Percentiles rank a stretch among this genome's conserved stretches.
Evolutionary conservation across 2,113 vertebrate species (phyloP).

Genomic region (Pseudorectes ferrugineus): DNA sequence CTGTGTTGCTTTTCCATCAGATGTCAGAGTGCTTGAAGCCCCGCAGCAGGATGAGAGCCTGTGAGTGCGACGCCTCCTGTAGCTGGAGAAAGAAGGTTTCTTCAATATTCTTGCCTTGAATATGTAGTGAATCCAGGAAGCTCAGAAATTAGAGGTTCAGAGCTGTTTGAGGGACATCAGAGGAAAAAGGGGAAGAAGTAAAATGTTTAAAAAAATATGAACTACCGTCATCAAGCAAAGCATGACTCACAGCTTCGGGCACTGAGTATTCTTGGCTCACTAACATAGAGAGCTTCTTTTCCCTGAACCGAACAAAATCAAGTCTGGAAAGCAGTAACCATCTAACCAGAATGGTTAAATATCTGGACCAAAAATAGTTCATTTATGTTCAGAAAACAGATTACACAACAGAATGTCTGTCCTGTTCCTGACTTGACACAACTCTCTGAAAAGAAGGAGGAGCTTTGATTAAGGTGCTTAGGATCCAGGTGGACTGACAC

Average conservation of each 20-base stretch:
- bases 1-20: background rate
- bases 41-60: background rate
- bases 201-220: background rate
- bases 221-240: background rate
- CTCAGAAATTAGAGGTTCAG: background rate
- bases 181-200: background rate
- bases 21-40: background rate
- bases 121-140: background rate
- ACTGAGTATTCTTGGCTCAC: background rate
- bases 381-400: background rate
- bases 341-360: background rate
- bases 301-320: accelerated
- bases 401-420: background rate
- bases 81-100: background rate
- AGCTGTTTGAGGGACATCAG: background rate
- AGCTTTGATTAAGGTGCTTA: background rate
- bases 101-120: background rate
- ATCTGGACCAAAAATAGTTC: background rate
- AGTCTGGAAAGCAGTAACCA: background rate
- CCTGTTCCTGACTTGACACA: background rate
- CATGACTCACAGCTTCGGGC: background rate
- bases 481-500: background rate
- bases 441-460: background rate
- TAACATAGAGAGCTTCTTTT: background rate
- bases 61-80: too few species aligned